Evolutionary conservation across 2,888 invertebrate species (phyloP).

Genomic region (Epicampocera succincta): DNA sequence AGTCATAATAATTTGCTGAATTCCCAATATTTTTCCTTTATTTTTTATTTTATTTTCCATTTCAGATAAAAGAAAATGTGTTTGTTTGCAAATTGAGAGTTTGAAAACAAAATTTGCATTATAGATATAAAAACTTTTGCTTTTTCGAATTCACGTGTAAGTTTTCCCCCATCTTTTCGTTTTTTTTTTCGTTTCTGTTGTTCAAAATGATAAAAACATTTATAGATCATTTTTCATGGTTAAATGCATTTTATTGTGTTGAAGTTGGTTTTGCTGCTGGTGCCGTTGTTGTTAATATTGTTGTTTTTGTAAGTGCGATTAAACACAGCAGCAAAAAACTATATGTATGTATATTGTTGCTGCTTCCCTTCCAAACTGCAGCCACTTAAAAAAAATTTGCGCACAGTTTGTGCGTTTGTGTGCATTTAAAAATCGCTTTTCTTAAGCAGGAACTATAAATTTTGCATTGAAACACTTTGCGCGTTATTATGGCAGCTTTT

Average conservation of each 20-base stretch:
- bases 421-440: not conserved
- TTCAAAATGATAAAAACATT: slow-evolving; percentile 23
- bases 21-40: not conserved
- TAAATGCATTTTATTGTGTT: slow-evolving; percentile 45
- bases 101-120: slow-evolving; percentile 13
- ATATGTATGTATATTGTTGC: too few species aligned
- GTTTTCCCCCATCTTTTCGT: not conserved
- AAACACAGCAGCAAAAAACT: slow-evolving; percentile 29
- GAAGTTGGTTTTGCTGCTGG: slow-evolving; percentile 1
- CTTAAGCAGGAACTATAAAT: slow-evolving; percentile 45
- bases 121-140: slow-evolving; percentile 13
- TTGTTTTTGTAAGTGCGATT: slow-evolving; percentile 20
- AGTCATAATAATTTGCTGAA: not conserved
- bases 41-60: not conserved
- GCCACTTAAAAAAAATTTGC: not conserved
- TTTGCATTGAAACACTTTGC: slow-evolving; percentile 17
- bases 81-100: not conserved
- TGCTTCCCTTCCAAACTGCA: not conserved
- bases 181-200: not conserved
- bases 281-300: slow-evolving; percentile 25
- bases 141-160: slow-evolving; percentile 4
- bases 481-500: slow-evolving; percentile 31
- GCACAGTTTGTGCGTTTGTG: not conserved
- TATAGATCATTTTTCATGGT: slow-evolving; percentile 56
- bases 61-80: not conserved